phyloP scores from a whole-genome alignment of 1,140 invertebrate species.

The Goniozus legneri region DNA sequence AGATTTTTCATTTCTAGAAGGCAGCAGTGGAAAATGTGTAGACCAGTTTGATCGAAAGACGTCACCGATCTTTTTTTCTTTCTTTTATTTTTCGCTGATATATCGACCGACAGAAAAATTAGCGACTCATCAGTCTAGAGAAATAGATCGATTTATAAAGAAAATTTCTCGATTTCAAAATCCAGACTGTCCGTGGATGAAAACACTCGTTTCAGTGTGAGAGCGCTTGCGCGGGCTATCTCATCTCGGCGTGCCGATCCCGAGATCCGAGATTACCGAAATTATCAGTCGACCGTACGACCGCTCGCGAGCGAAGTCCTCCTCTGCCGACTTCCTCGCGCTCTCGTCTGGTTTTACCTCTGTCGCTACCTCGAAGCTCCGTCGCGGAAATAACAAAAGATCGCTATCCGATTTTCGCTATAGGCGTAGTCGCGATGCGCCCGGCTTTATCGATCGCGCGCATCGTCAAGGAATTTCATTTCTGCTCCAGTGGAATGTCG shows the following conservation, averaged over 20 bases:
- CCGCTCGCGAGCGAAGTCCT: constrained; percentile 25
- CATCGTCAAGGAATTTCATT: not conserved
- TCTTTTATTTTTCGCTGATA: too few species aligned
- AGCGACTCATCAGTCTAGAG: too few species aligned
- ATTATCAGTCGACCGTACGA: constrained; percentile 36
- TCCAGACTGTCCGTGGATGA: not conserved
- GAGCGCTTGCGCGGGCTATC: constrained; percentile 12
- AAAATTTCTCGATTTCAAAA: not conserved
- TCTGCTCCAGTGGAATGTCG: too few species aligned
- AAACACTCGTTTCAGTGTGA: constrained; percentile 9
- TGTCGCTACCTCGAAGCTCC: not conserved
- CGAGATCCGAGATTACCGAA: constrained; percentile 18
- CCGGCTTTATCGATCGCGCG: too few species aligned
- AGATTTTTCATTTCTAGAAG: too few species aligned
- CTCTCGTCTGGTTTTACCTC: constrained; percentile 4
- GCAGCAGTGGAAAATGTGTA: too few species aligned
- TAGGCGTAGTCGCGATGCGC: too few species aligned
- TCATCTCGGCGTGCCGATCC: not conserved
- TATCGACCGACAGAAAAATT: too few species aligned
- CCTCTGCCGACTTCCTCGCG: constrained; percentile 12
- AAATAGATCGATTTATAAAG: too few species aligned
- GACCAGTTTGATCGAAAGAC: too few species aligned
- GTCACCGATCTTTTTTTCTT: too few species aligned
- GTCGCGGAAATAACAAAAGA: not conserved
- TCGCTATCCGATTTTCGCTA: not conserved